Conservation (phyloP, 2,797 vertebrate species). For the Bothrops alternatus region DNA sequence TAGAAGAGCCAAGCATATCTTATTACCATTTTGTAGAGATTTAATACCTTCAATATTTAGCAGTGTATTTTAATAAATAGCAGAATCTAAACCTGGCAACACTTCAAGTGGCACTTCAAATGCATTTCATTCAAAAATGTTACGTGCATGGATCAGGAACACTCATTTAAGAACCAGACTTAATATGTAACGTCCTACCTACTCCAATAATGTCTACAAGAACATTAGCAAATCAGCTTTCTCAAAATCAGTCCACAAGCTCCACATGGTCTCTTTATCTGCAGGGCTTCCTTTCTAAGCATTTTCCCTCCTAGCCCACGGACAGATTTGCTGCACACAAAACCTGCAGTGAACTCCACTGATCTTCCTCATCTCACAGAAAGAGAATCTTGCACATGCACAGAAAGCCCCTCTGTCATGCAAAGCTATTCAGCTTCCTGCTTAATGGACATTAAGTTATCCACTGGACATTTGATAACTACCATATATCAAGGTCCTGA, state of each 20-base stretch:
- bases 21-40: not conserved
- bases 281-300: not conserved
- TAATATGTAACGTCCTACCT: not conserved
- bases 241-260: not conserved
- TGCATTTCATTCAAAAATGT: not conserved
- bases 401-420: not conserved
- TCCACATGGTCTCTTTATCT: not conserved
- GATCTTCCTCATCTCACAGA: not conserved
- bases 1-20: conserved; percentile 40
- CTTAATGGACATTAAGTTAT: not conserved
- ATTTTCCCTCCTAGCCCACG: not conserved
- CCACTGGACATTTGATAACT: not conserved
- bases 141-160: not conserved
- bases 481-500: not conserved
- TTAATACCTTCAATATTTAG: not conserved
- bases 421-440: not conserved
- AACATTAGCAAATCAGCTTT: not conserved
- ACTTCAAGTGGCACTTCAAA: not conserved
- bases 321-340: not conserved
- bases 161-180: not conserved
- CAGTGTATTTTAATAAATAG: not conserved
- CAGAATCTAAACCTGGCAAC: not conserved
- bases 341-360: not conserved
- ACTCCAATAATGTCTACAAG: not conserved
- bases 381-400: not conserved